These are phyloP conservation scores for Drosophila melanocephala DNA, from an alignment of 2,888 invertebrate species.

Conservation along the genomic window DNA sequence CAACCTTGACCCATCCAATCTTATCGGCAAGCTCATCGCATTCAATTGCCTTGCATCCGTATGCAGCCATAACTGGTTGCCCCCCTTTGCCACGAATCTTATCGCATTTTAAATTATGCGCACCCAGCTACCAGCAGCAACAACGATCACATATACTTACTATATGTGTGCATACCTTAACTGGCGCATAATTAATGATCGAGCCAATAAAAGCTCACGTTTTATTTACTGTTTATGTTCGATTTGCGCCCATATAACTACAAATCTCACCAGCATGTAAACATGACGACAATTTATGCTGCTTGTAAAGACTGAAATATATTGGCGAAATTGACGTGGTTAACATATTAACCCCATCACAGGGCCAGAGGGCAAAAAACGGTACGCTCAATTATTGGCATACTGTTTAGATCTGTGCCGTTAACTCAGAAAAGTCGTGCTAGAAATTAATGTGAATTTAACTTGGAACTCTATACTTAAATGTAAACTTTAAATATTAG, in stretches of 20 bases:
- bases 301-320: slow-evolving; percentile 49
- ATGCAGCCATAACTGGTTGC: slow-evolving; percentile 60
- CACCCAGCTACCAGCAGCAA: slow-evolving; percentile 25
- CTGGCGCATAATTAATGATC: slow-evolving; percentile 74
- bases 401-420: slow-evolving; percentile 10
- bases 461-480: not conserved
- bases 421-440: slow-evolving; percentile 7
- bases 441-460: not conserved
- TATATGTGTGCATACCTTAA: slow-evolving; percentile 39
- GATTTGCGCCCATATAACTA: slow-evolving; percentile 40
- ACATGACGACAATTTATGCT: slow-evolving; percentile 75
- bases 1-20: slow-evolving; percentile 57
- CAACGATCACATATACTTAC: slow-evolving; percentile 11
- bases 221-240: slow-evolving; percentile 72
- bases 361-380: slow-evolving; percentile 12
- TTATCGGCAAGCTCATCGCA: slow-evolving; percentile 47
- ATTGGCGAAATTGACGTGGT: slow-evolving; percentile 41
- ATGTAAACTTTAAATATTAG: not conserved
- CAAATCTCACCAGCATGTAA: slow-evolving; percentile 45
- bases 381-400: slow-evolving; percentile 7
- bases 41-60: slow-evolving; percentile 44
- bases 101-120: slow-evolving; percentile 25
- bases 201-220: slow-evolving; percentile 66
- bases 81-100: slow-evolving; percentile 6
- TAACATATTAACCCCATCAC: slow-evolving; percentile 17